These are phyloP conservation scores for Boleophthalmus pectinirostris DNA, from an alignment of 2,113 vertebrate genomes.

Conservation along the genomic window DNA sequence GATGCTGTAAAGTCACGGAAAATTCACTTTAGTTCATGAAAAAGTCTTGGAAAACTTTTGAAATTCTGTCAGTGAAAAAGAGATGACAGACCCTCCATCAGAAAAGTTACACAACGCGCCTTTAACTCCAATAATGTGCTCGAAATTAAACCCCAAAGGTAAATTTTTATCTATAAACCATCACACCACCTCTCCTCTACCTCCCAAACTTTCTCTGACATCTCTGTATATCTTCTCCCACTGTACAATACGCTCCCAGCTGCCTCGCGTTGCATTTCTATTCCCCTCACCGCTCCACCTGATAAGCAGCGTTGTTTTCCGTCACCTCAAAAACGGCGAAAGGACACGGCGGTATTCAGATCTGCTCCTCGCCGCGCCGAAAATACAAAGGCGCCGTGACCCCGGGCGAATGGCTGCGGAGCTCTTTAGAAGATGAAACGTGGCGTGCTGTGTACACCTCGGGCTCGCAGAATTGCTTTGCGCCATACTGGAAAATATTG, in stretches of 20 bases:
- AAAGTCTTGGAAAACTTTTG: too few relatives aligned
- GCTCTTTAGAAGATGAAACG: constrained; percentile 50
- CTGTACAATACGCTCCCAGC: neutral
- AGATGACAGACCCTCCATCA: too few relatives aligned
- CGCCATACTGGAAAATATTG: constrained; percentile 48
- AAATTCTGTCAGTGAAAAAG: too few relatives aligned
- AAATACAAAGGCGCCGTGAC: constrained; percentile 52
- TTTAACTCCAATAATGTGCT: too few relatives aligned
- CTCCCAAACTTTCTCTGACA: neutral
- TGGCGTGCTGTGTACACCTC: constrained; percentile 52
- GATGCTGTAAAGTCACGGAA: too few relatives aligned
- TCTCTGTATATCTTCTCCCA: neutral
- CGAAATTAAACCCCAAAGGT: too few relatives aligned
- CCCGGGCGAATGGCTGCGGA: constrained; percentile 43
- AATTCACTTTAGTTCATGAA: too few relatives aligned
- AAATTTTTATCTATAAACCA: too few relatives aligned
- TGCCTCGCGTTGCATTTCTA: neutral
- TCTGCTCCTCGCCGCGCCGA: constrained; percentile 36
- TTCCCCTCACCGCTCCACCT: too few relatives aligned
- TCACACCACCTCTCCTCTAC: too few relatives aligned
- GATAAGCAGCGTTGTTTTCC: constrained; percentile 19
- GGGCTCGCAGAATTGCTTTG: constrained; percentile 50
- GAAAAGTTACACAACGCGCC: too few relatives aligned
- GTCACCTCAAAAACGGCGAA: neutral
- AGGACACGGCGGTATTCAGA: constrained; percentile 43